phyloP scores from a whole-genome alignment of 2,113 vertebrate genomes.

The Propithecus coquereli region DNA sequence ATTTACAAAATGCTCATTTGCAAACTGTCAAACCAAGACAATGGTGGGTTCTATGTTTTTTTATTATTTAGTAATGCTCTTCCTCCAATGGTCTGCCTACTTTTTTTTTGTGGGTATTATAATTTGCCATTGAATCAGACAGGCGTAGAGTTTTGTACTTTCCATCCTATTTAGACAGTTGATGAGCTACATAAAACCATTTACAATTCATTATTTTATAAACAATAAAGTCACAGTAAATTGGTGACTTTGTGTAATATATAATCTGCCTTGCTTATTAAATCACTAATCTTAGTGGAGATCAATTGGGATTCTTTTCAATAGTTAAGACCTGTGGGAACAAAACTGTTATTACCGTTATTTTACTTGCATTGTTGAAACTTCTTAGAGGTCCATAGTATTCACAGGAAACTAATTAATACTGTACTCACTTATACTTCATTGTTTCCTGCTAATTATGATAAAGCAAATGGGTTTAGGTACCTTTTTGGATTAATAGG shows the following conservation, averaged over 20 bases:
- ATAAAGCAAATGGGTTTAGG: neutral
- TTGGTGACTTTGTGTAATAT: constrained; percentile 30
- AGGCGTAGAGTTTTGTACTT: constrained; percentile 47
- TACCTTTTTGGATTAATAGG: constrained; percentile 20
- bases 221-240: constrained; percentile 54
- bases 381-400: constrained; percentile 62
- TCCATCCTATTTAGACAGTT: constrained; percentile 48
- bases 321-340: neutral
- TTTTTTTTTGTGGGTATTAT: neutral
- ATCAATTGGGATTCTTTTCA: constrained; percentile 44
- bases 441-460: constrained; percentile 64
- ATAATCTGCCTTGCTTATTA: constrained; percentile 62
- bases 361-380: constrained; percentile 50
- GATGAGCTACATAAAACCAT: constrained; percentile 27
- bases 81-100: neutral
- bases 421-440: neutral
- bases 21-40: neutral
- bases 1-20: constrained; percentile 30
- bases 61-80: constrained; percentile 44
- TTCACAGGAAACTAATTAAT: constrained; percentile 62
- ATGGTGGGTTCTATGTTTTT: neutral
- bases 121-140: constrained; percentile 38
- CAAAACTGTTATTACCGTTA: constrained; percentile 46
- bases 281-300: constrained; percentile 49
- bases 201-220: constrained; percentile 22